Evolutionary conservation across 2,888 invertebrate genomes (phyloP), one percentile per base, ranked within the genome.

Genomic region (Sepiola atlantica): DNA sequence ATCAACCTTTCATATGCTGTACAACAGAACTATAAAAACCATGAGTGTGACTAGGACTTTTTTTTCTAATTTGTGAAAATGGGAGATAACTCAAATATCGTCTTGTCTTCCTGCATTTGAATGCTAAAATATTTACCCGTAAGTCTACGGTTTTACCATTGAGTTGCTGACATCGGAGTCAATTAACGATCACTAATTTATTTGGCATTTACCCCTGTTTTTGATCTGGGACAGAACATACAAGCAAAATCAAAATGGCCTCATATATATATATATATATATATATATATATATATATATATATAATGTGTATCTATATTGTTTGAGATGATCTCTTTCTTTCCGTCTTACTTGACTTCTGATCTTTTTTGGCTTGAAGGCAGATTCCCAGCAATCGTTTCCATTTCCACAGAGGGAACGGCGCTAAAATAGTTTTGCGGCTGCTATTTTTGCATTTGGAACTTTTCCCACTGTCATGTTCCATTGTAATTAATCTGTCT

Each of bases 321-420:
- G n/a, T 77, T 77, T 77, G 14, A n/a, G n/a, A 77, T 77, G 32
- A 77, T 77, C 77, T 77, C 2, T n/a, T 77, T n/a, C 1, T 77
- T 77, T 77, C 32, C 14, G 16, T 77, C 21, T 21, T 77, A 16
- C n/a, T 77, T 77, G 77, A 77, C 77, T 77, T 77, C n/a, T 77
- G 77, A 77, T 77, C 77, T 77, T 77, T n/a, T 77, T 77, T 77
- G 77, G 77, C 77, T 77, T 77, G n/a, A n/a, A 77, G 77, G 77
- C 77, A 77, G 77, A 77, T 77, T 77, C 77, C 14, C 16, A 77
- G 77, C 77, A 32, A 77, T 77, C 32, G 32, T 16, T 77, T 77
- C 77, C 77, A 77, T 77, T 77, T 77, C 32, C 77, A 77, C 77
- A 77, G 77, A 77, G 77, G 77, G 77, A 77, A 77, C n/a, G 77